A percentile compares a stretch with the other conserved stretches of the same genome.
Evolutionary conservation across 2,797 vertebrate genomes (phyloP).

Genomic region (Gila robusta): DNA sequence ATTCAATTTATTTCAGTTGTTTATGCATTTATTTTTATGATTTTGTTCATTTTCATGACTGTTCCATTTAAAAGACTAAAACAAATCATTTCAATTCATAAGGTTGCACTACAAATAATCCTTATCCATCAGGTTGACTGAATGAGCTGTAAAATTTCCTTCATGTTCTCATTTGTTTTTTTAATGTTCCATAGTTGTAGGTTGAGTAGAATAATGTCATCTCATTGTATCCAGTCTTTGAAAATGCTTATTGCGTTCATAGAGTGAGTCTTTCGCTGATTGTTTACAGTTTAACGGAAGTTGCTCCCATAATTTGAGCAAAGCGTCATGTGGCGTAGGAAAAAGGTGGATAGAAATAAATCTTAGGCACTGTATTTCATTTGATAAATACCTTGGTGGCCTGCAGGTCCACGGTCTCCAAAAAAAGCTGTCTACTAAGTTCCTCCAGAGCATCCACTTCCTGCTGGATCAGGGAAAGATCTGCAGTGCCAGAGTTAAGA

Average conservation of each 20-base stretch:
- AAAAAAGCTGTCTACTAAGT: conserved; percentile 95
- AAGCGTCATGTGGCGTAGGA: not conserved
- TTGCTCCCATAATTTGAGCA: not conserved
- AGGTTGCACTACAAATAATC: not conserved
- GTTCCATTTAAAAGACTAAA: too few species aligned
- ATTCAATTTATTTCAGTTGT: too few species aligned
- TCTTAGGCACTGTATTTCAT: not conserved
- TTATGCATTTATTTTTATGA: not conserved
- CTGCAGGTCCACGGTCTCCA: conserved; percentile 97
- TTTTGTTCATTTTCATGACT: not conserved
- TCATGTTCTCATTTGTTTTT: not conserved
- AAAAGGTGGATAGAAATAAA: not conserved
- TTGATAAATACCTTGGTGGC: conserved; percentile 87
- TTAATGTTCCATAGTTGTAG: not conserved
- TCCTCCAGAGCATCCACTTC: conserved; percentile 98
- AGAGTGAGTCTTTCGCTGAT: not conserved
- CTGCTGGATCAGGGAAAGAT: conserved; percentile 95
- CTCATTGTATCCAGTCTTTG: not conserved
- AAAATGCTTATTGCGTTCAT: not conserved
- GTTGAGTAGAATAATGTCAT: not conserved
- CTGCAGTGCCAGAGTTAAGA: conserved; percentile 79
- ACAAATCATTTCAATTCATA: not conserved
- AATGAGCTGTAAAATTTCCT: not conserved
- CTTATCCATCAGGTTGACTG: not conserved
- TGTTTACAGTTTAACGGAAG: not conserved